Conservation (phyloP, 1,140 invertebrate genomes). For the Caerostris darwini region DNA sequence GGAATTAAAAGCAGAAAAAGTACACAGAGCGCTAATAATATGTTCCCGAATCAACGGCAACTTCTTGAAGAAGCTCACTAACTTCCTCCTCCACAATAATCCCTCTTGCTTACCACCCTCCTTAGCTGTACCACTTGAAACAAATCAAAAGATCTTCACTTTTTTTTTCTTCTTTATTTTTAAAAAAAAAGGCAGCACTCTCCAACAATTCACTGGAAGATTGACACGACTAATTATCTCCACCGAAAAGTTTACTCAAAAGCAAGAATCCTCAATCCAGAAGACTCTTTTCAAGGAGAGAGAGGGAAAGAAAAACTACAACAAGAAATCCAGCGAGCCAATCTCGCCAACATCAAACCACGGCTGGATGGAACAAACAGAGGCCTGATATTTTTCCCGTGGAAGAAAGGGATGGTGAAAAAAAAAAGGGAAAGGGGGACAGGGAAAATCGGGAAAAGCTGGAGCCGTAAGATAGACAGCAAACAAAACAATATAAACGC, state of each 20-base stretch:
- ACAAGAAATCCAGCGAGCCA: constrained; percentile 30
- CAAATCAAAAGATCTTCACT: background rate
- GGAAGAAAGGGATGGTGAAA: background rate
- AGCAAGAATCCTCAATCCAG: constrained; percentile 35
- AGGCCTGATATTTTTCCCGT: constrained; percentile 44
- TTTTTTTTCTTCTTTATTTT: background rate
- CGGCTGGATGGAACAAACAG: background rate
- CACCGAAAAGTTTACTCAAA: constrained; percentile 68
- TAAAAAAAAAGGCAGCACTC: background rate
- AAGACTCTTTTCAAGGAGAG: background rate
- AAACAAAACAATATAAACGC: constrained; percentile 76
- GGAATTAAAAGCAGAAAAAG: background rate
- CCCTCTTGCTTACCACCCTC: background rate
- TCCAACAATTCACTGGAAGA: constrained; percentile 38
- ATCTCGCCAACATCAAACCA: constrained; percentile 60
- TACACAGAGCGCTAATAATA: background rate
- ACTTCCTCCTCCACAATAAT: background rate
- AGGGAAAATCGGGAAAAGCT: constrained; percentile 57
- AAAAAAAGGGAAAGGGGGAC: background rate
- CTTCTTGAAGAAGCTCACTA: background rate
- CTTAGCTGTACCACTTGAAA: constrained; percentile 6
- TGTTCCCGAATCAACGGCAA: background rate
- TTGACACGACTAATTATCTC: constrained; percentile 70
- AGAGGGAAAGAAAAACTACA: background rate
- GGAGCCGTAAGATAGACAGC: constrained; percentile 75